Percentiles rank a stretch among this genome's conserved stretches.
Evolutionary conservation across 92 coral and sea anemone species (phyloP).

Genomic region (Heteractis magnifica): DNA sequence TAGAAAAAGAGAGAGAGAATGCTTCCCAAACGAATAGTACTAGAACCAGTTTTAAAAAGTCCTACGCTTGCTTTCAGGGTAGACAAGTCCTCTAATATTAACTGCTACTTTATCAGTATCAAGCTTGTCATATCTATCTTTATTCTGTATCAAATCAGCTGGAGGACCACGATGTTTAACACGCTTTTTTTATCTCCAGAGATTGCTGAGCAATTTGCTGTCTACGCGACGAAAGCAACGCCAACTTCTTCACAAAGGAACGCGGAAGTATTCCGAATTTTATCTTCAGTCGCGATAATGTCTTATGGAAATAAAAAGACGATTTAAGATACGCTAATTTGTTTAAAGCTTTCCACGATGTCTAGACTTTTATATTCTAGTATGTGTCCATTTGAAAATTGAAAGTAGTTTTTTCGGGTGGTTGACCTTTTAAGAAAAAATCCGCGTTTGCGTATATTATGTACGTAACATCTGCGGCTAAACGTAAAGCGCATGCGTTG

Average conservation of each 20-base stretch:
- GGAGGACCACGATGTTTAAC: background rate
- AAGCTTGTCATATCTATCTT: background rate
- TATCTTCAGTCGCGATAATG: background rate
- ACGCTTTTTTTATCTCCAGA: background rate
- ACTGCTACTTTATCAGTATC: background rate
- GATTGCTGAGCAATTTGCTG: background rate
- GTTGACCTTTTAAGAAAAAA: too few relatives aligned
- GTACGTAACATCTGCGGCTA: background rate
- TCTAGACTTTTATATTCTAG: background rate
- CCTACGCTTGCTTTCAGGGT: background rate
- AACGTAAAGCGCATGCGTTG: conserved; percentile 4
- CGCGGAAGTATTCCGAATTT: background rate
- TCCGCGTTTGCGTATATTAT: background rate
- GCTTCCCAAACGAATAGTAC: too few relatives aligned
- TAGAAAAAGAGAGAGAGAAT: too few relatives aligned
- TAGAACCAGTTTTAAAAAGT: too few relatives aligned
- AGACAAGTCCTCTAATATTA: background rate
- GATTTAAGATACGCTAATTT: background rate
- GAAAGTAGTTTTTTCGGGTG: background rate
- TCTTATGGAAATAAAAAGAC: background rate
- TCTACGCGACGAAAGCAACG: background rate
- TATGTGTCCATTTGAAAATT: background rate
- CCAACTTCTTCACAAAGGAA: background rate
- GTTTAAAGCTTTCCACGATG: background rate
- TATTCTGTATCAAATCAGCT: background rate